Conservation (phyloP, 2,797 vertebrate genomes). For the Crenichthys baileyi region DNA sequence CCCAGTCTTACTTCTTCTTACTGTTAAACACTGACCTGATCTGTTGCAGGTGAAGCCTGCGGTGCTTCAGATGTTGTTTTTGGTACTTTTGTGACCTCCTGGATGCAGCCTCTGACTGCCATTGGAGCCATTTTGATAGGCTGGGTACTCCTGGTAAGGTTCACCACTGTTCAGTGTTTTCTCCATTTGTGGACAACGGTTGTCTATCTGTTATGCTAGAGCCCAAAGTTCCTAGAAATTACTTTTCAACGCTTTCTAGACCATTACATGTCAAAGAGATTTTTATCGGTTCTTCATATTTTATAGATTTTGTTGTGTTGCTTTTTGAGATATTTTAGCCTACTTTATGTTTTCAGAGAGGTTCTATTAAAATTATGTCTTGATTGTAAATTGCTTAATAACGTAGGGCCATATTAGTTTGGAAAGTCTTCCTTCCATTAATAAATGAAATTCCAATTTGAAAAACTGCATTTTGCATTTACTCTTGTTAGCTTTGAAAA, state of each 20-base stretch:
- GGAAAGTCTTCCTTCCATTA: neutral
- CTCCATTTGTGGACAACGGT: neutral
- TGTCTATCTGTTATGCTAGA: neutral
- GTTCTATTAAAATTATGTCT: neutral
- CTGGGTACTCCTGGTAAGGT: neutral
- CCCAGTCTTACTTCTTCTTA: neutral
- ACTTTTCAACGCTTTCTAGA: neutral
- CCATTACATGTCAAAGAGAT: neutral
- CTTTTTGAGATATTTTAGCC: neutral
- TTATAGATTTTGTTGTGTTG: neutral
- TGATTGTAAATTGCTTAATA: neutral
- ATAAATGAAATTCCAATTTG: neutral
- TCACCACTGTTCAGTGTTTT: neutral
- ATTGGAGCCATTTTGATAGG: neutral
- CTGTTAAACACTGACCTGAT: neutral
- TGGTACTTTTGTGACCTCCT: neutral
- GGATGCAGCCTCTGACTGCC: neutral
- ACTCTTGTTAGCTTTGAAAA: neutral
- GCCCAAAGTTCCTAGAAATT: neutral
- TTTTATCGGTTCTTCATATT: neutral
- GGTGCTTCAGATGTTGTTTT: neutral
- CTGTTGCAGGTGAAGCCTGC: neutral
- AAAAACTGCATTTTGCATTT: neutral
- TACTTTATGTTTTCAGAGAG: neutral
- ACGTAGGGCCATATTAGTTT: neutral